Evolutionary conservation across 2,888 invertebrate genomes (phyloP), one percentile per base, ranked within the genome.

Genomic region (Synergus japonicus): DNA sequence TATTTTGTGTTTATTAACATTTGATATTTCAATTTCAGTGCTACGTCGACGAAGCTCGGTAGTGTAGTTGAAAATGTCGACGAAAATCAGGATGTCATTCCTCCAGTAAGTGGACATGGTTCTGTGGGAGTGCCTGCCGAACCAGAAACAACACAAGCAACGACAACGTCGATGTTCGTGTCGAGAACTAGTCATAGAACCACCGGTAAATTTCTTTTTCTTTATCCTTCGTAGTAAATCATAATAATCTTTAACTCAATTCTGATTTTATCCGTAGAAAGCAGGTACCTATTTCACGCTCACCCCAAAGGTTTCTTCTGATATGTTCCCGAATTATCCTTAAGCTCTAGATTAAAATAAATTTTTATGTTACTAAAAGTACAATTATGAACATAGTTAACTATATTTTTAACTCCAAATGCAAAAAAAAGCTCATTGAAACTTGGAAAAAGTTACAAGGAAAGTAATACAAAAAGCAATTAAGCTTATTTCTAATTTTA

Each of bases 151-250:
- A 83, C 86, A 63, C 80, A 85, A 81, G 88, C 90, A 77, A 88
- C 88, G 29, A 88, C 91, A 84, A 81, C 92, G 92, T 93, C 94
- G 66, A 93, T 94, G 49, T 88, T 89, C 67, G 84, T 86, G 37
- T 87, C 90, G 60, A 89, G 89, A 86, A 90, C 91, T 76, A 91
- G 89, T 86, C 89, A 91, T 43, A 88, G 91, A 85, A 91, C 91
- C 58, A 89, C 89, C 49, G 90, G 92, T 92, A 88, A 82, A 60
- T 78, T 46, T 10, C 1, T 44, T 9, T 37, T 12, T 29, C 29
- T 13, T 29, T 13, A 13, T 29, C 22, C 7, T 63, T 29, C 63
- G 12, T 12, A 63, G 9, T 13, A 29, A 12, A 29, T 1, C 4
- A 58, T 54, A 37, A 37, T 37, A 58, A 37, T 37, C n/a, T 73